phyloP scores from a whole-genome alignment of 2,797 vertebrate species.

The Pelobates cultripes region DNA sequence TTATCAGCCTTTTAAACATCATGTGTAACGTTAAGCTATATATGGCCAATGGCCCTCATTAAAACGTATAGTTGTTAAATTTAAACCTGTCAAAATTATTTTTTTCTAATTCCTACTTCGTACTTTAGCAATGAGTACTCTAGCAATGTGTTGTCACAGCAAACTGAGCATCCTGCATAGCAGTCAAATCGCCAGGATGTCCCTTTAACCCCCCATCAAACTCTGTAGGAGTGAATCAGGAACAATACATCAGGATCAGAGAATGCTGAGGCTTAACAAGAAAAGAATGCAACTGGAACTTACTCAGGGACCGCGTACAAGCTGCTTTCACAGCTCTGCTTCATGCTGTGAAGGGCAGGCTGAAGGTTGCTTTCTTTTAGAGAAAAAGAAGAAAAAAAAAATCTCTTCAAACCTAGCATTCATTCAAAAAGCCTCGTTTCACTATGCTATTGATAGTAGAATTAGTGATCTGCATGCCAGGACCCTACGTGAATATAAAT shows the following conservation, averaged over 20 bases:
- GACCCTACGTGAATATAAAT: neutral
- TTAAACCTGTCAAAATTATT: too few species aligned
- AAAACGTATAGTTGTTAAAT: too few species aligned
- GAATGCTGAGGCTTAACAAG: constrained; percentile 28
- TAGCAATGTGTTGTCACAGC: neutral
- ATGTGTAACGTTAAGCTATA: too few species aligned
- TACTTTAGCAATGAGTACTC: neutral
- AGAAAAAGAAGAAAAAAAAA: constrained; percentile 7
- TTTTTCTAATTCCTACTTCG: too few species aligned
- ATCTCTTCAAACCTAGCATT: constrained; percentile 29
- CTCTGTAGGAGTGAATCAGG: constrained; percentile 26
- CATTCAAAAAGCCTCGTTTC: constrained; percentile 24
- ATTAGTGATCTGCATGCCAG: constrained; percentile 19
- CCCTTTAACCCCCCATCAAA: constrained; percentile 27
- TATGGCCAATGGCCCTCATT: too few species aligned
- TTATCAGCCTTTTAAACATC: too few species aligned
- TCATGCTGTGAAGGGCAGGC: constrained; percentile 47
- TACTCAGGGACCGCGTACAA: constrained; percentile 11
- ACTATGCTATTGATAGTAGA: constrained; percentile 18
- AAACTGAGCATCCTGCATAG: constrained; percentile 13
- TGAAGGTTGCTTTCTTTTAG: constrained; percentile 39
- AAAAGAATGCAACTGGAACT: constrained; percentile 39
- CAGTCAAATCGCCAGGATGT: neutral
- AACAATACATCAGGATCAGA: constrained; percentile 45
- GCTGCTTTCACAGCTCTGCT: constrained; percentile 37